Evolutionary conservation across 2,888 invertebrate genomes (phyloP), one percentile per base, ranked within the genome.

Genomic region (Erebia ligea): DNA sequence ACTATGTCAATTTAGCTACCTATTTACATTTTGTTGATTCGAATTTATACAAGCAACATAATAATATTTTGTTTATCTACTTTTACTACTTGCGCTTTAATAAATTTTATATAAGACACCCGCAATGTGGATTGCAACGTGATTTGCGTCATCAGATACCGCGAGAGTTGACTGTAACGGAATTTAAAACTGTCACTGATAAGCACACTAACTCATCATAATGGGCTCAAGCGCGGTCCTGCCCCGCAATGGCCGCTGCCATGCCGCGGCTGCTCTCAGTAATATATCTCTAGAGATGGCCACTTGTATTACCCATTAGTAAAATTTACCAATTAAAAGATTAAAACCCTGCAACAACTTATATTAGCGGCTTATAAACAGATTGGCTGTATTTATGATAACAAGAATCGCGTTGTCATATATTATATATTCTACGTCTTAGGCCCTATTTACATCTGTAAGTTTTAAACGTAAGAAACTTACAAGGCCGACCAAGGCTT

Each of bases 181-280:
- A 82, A 83, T 84, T 85, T 85, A 80, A 85, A 86, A 82, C 82
- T 83, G 85, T 84, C 83, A 80, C 82, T 82, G 86, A 87, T 86
- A 86, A 86, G 80, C 76, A 75, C 79, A 82, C 79, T 85, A 84
- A 86, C 81, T 88, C 86, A 86, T 82, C 79, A 82, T 84, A 86
- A 86, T 84, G 81, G 86, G 75, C 78, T 71, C 73, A 79, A 78
- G 76, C 76, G 69, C 73, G 74, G 76, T 70, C 40, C 70, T 69
- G 67, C 70, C 67, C 72, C 69, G 59, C 72, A 75, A 65, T 73
- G 76, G 77, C 77, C 76, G 75, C 71, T 72, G 77, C 78, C 77
- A 75, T 75, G 77, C 74, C 75, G 69, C 74, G 68, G 72, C 73
- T 64, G 67, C 64, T 68, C 69, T 67, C 69, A 70, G 68, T 69